A percentile compares a stretch with the other conserved stretches of the same genome.
Conservation (phyloP, 2,797 vertebrate species). For the Dendrocincla fuliginosa region DNA sequence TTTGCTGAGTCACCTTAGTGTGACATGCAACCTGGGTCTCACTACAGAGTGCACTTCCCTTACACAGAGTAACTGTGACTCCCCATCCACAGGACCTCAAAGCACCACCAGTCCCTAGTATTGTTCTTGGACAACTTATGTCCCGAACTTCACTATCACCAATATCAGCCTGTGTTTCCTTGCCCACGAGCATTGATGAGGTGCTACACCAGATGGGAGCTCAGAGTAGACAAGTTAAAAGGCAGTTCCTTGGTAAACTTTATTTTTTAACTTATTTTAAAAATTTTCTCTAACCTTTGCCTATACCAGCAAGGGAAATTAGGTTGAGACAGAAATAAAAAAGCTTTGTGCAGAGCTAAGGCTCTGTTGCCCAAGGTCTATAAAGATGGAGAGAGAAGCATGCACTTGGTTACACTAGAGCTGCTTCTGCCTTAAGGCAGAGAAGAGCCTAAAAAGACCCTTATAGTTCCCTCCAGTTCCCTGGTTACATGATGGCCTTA, state of each 20-base stretch:
- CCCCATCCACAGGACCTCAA: accelerated
- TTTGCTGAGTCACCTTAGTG: neutral
- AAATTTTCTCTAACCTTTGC: neutral
- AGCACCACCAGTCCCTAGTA: neutral
- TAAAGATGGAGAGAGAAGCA: neutral
- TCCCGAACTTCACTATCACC: neutral
- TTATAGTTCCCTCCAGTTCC: neutral
- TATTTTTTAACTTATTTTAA: neutral
- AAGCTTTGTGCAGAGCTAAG: neutral
- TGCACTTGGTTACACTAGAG: neutral
- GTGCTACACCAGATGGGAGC: neutral
- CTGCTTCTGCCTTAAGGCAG: neutral
- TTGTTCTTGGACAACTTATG: neutral
- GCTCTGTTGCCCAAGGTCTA: neutral
- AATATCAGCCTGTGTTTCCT: neutral
- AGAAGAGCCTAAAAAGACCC: neutral
- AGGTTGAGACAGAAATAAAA: neutral
- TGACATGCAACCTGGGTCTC: neutral
- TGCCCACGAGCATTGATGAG: neutral
- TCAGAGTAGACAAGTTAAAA: neutral
- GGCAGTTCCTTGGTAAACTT: neutral
- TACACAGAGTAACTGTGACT: neutral
- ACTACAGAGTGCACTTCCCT: neutral
- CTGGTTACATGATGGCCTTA: neutral
- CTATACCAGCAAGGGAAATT: neutral